Evolutionary conservation across 2,888 invertebrate genomes (phyloP), one percentile per base, ranked within the genome.

Genomic region (Allolobophora icterica): DNA sequence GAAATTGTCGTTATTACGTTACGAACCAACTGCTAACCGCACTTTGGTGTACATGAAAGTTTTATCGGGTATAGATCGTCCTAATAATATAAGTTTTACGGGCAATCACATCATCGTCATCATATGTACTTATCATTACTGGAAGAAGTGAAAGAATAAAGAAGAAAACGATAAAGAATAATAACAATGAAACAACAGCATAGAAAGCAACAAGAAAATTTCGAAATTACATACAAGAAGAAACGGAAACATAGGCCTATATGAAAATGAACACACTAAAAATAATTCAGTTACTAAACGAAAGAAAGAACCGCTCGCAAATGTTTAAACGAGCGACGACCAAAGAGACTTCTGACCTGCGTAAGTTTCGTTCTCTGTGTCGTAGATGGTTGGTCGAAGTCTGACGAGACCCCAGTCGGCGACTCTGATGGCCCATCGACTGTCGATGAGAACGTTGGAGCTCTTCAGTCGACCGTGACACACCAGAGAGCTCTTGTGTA

Each of bases 401-500:
- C 84, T 71, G 33, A n/a, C 58, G 33, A 92, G 89, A 13, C 93
- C 93, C 87, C 90, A 93, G 92, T 93, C 93, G 6, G 92, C 91
- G 19, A 93, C 90, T 91, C 92, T 92, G 30, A 92, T 84, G 38
- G 91, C 90, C 93, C 93, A 93, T 35, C 92, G 90, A 21, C 91
- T 90, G 91, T 93, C 93, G 13, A 93, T 89, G 40, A 93, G 42
- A 38, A 92, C 91, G 71, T 91, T 92, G 30, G 89, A 45, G 71
- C 92, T 92, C 52, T 91, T 92, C 90, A 93, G 90, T 71, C 92
- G 84, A 6, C 93, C 93, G 84, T 93, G 93, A 58, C 35, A 87
- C 13, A 91, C 89, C 13, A 93, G 58, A 11, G 84, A 34, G 2
- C 89, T 91, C 35, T 91, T 90, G 89, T 93, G 93, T 15, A 93